phyloP scores from a whole-genome alignment of 2,888 invertebrate species.

The Orchesellides sinensis region DNA sequence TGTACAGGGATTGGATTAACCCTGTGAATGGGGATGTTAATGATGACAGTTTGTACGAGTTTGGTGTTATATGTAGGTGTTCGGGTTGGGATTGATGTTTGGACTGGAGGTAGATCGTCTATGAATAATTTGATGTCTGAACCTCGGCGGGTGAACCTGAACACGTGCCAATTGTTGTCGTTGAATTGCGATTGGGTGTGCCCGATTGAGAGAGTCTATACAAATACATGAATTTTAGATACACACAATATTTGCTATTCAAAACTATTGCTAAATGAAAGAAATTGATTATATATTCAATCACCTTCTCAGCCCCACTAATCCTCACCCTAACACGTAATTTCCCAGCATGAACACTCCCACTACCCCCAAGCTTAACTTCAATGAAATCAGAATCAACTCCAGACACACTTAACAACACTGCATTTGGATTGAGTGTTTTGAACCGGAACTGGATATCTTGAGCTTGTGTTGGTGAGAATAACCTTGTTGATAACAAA shows the following conservation, averaged over 20 bases:
- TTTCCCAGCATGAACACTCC: not conserved
- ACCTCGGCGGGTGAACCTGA: conserved; percentile 25
- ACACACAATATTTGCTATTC: too few species aligned
- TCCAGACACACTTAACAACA: conserved; percentile 36
- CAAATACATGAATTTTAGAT: not conserved
- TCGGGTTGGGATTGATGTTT: conserved; percentile 12
- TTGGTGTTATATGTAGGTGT: not conserved
- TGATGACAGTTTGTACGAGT: conserved; percentile 21
- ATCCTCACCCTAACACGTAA: conserved; percentile 31
- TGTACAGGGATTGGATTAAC: conserved; percentile 16
- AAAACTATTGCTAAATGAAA: not conserved
- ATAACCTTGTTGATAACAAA: conserved; percentile 1
- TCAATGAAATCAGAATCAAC: conserved; percentile 44
- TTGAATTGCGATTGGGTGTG: conserved; percentile 28
- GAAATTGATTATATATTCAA: too few species aligned
- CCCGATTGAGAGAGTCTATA: conserved; percentile 15
- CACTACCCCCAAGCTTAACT: conserved; percentile 10
- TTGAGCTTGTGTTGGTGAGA: conserved; percentile 45
- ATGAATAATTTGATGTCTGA: conserved; percentile 30
- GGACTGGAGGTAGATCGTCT: conserved; percentile 46
- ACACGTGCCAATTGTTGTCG: conserved; percentile 56
- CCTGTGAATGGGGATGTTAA: conserved; percentile 37
- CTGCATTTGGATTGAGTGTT: conserved; percentile 11
- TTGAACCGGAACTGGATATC: conserved; percentile 60
- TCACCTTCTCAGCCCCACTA: conserved; percentile 38